Percentiles rank a stretch among this genome's conserved stretches.
Evolutionary conservation across 1,140 invertebrate species (phyloP).

Genomic region (Epicauta chinensis): DNA sequence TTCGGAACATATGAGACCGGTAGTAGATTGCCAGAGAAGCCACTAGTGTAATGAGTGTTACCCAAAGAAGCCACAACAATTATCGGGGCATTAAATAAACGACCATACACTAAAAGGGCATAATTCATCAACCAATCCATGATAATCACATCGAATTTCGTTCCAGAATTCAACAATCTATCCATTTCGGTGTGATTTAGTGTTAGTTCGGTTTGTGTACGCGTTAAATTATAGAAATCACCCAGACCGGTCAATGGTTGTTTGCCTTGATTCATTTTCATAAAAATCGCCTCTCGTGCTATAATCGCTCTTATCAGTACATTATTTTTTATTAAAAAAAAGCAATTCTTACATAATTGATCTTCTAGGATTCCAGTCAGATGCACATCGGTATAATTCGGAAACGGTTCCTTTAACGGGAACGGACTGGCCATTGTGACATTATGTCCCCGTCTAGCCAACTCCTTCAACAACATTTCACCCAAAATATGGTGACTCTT

Average conservation of each 20-base stretch:
- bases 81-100: conserved; percentile 11
- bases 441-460: conserved; percentile 43
- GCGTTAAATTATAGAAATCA: conserved; percentile 3
- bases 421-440: conserved; percentile 48
- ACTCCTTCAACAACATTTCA: conserved; percentile 34
- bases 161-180: conserved; percentile 7
- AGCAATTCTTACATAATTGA: conserved; percentile 30
- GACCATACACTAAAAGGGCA: conserved; percentile 9
- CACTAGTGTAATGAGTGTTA: conserved; percentile 2
- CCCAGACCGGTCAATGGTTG: neutral
- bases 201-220: conserved; percentile 15
- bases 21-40: conserved; percentile 8
- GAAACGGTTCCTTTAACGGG: conserved; percentile 42
- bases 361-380: conserved; percentile 19
- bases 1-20: conserved; percentile 11
- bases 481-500: conserved; percentile 25
- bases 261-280: conserved; percentile 13
- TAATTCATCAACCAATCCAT: conserved; percentile 19
- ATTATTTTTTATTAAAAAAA: conserved; percentile 20
- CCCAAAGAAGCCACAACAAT: conserved; percentile 13
- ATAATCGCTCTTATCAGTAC: neutral
- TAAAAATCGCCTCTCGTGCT: conserved; percentile 13
- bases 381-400: conserved; percentile 46
- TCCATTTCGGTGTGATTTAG: conserved; percentile 13
- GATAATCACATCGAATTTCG: conserved; percentile 18